Evolutionary conservation across 1,140 invertebrate species (phyloP).

Genomic region (Sitobion miscanthi): DNA sequence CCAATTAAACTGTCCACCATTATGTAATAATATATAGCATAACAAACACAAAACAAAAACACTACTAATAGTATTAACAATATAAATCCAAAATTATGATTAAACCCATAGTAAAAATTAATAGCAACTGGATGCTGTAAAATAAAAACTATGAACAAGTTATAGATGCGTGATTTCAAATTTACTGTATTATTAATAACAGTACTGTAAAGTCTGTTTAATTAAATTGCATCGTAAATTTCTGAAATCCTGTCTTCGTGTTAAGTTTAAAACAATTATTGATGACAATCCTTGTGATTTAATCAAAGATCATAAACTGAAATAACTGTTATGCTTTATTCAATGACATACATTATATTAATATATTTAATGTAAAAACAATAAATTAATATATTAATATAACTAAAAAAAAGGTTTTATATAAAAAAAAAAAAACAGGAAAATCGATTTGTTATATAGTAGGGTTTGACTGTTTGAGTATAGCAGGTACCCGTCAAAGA

Average conservation of each 20-base stretch:
- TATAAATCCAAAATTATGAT: conserved; percentile 6
- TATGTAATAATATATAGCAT: background rate
- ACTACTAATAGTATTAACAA: background rate
- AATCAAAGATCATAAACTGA: background rate
- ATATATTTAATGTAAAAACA: background rate
- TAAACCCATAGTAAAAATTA: background rate
- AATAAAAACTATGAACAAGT: background rate
- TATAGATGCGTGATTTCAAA: background rate
- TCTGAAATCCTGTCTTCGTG: background rate
- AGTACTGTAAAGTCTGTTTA: background rate
- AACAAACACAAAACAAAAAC: background rate
- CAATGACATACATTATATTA: background rate
- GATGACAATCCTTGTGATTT: background rate
- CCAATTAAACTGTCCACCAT: background rate
- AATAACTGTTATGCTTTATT: background rate
- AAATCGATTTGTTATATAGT: background rate
- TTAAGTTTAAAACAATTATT: conserved; percentile 3
- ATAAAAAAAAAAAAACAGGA: background rate
- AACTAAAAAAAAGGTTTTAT: background rate
- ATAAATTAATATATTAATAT: background rate
- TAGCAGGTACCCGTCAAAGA: background rate
- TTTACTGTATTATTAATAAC: background rate
- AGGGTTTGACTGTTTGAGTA: background rate
- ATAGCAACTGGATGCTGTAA: background rate
- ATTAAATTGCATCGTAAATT: background rate